Evolutionary conservation across 1,140 invertebrate species (phyloP).

Genomic region (Drosophila bocqueti): DNA sequence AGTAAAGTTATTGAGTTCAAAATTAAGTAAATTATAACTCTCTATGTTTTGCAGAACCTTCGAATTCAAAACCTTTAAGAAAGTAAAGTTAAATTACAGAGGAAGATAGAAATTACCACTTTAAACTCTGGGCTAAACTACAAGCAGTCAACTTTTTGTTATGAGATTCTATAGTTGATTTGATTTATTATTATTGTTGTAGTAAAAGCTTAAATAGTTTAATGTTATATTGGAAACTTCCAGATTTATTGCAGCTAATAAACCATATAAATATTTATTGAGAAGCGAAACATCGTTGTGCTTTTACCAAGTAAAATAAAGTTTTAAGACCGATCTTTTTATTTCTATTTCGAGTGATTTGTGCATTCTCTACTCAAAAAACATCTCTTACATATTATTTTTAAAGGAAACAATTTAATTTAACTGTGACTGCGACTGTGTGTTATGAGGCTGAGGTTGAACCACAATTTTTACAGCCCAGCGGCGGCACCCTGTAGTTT

Average conservation of each 20-base stretch:
- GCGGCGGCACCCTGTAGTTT: constrained; percentile 39
- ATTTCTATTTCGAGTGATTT: neutral
- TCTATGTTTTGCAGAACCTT: neutral
- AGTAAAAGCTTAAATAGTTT: neutral
- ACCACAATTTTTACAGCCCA: constrained; percentile 25
- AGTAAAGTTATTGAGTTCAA: neutral
- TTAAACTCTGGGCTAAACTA: neutral
- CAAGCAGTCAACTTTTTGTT: neutral
- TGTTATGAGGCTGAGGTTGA: constrained; percentile 12
- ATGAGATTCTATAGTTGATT: too few species aligned
- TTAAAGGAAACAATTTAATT: constrained; percentile 7
- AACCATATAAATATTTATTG: neutral
- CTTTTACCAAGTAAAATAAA: neutral
- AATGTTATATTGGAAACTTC: neutral
- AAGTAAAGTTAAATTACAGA: neutral
- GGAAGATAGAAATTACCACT: neutral
- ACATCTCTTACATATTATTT: neutral
- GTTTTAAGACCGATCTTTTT: neutral
- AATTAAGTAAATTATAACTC: neutral
- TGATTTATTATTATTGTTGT: neutral
- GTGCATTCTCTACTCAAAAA: neutral
- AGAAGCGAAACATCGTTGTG: neutral
- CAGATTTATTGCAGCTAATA: neutral
- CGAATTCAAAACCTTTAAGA: neutral
- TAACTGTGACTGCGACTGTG: constrained; percentile 6